These are phyloP conservation scores for Actinemys pallida DNA, from an alignment of 2,113 vertebrate species.

Conservation along the genomic window DNA sequence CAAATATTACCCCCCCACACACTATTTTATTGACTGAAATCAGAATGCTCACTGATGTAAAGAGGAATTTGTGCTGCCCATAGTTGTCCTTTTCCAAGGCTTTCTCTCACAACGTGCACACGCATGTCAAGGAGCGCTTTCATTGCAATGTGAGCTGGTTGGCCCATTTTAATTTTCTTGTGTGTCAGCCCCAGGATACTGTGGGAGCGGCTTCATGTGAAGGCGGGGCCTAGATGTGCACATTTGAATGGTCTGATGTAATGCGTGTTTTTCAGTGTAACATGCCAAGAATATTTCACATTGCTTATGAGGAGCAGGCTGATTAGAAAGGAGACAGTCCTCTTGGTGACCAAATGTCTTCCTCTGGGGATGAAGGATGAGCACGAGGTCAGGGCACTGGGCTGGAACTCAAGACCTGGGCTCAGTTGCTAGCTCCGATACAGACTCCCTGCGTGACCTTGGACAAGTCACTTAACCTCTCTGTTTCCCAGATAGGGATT, in stretches of 20 bases:
- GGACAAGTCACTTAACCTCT: neutral
- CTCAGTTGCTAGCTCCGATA: neutral
- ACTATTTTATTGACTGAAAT: neutral
- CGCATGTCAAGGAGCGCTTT: fast-evolving
- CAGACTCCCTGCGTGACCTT: neutral
- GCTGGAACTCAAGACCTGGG: neutral
- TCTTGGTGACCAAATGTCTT: neutral
- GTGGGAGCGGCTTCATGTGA: no score
- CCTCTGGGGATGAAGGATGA: neutral
- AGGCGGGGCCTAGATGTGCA: fast-evolving
- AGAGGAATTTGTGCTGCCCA: neutral
- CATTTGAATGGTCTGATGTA: neutral
- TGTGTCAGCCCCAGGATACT: neutral
- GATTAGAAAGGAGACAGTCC: neutral
- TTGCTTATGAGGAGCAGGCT: neutral
- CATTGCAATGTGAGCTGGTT: neutral
- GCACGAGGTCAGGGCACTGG: neutral
- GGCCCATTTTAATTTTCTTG: neutral
- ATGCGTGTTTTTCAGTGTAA: neutral
- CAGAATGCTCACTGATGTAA: neutral
- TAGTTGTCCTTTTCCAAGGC: neutral
- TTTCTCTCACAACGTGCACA: neutral
- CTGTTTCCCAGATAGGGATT: neutral
- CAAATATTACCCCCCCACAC: fast-evolving
- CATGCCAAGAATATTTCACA: neutral